A percentile compares a stretch with the other conserved stretches of the same genome.
These are phyloP conservation scores for Drosophila ustulata DNA, from an alignment of 2,888 invertebrate genomes.

Conservation along the genomic window DNA sequence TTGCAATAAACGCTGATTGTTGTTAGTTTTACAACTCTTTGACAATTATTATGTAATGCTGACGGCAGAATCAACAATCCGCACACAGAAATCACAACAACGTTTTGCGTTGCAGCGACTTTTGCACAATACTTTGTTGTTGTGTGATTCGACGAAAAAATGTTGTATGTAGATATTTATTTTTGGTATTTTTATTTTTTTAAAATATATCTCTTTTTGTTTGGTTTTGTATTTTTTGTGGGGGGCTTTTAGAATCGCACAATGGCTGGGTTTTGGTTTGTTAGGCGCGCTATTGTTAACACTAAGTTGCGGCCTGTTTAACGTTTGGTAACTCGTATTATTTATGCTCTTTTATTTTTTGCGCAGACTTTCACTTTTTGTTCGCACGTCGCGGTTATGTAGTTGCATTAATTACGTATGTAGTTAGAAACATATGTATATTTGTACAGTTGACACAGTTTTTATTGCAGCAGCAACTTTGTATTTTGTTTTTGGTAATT, in stretches of 20 bases:
- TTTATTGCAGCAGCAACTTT: not conserved
- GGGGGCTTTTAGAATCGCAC: conserved; percentile 69
- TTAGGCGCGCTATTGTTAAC: conserved; percentile 46
- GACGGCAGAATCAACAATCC: conserved; percentile 46
- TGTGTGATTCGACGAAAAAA: conserved; percentile 50
- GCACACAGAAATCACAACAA: conserved; percentile 40
- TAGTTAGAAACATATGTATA: conserved; percentile 5
- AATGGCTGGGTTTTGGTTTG: conserved; percentile 62
- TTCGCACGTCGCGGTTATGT: conserved; percentile 43
- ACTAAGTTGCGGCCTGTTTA: conserved; percentile 57
- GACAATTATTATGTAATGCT: conserved; percentile 78
- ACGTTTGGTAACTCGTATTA: conserved; percentile 51
- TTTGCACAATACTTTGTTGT: conserved; percentile 59
- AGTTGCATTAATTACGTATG: conserved; percentile 37
- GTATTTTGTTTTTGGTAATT: not conserved
- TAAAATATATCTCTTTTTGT: conserved; percentile 29
- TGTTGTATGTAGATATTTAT: conserved; percentile 22
- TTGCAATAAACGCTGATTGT: conserved; percentile 75
- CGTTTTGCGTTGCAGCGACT: conserved; percentile 59
- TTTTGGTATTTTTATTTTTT: conserved; percentile 18
- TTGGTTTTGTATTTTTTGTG: conserved; percentile 37
- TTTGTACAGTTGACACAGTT: conserved; percentile 33
- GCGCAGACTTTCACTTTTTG: conserved; percentile 64
- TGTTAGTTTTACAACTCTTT: conserved; percentile 71
- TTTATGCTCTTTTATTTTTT: conserved; percentile 15